Evolutionary conservation across 2,888 invertebrate genomes (phyloP), one percentile per base, ranked within the genome.

Genomic region (Caenorhabditis sp.): DNA sequence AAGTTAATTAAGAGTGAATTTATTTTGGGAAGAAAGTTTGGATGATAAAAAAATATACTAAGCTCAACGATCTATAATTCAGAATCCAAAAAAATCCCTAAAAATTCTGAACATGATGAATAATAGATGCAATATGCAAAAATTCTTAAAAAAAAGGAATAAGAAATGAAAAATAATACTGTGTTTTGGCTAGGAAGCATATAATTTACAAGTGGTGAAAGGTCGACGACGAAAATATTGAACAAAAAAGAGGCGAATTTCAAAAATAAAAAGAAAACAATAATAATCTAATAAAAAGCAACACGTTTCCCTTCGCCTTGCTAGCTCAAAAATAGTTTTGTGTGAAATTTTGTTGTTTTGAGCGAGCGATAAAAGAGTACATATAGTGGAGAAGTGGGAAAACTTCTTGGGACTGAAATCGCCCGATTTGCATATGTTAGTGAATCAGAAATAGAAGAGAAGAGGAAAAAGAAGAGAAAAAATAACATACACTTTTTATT

Each of bases 401-500:
- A 20, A 23, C 52, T 52, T 52, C 4, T 52, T 20, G 52, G 21
- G 10, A 23, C 52, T 52, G 23, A 52, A 52, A 62, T 53, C 64
- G 59, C 53, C 66, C 71, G 71, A 67, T 71, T 71, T 71, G 67
- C 71, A 71, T 71, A 71, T 71, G 63, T 71, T 71, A 71, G 67
- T 71, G 67, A 71, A 71, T 71, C 67, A 43, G 17, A 43, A 43
- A 36, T 5, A 36, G 10, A 36, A 36, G 10, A 36, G 36, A 36
- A 36, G 36, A 63, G 65, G 62, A 43, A 61, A 60, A 54, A 43
- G 56, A 49, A 60, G 26, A 43, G 56, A 56, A 27, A 61, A 14
- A 7, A 36, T 53, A 20, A 43, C 17, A 14, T 50, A 4, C 7
- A 20, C n/a, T 49, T 14, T 49, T 49, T 49, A n/a, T 14, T 14